phyloP scores from a whole-genome alignment of 1,140 invertebrate genomes.

The Drosophila serrata region DNA sequence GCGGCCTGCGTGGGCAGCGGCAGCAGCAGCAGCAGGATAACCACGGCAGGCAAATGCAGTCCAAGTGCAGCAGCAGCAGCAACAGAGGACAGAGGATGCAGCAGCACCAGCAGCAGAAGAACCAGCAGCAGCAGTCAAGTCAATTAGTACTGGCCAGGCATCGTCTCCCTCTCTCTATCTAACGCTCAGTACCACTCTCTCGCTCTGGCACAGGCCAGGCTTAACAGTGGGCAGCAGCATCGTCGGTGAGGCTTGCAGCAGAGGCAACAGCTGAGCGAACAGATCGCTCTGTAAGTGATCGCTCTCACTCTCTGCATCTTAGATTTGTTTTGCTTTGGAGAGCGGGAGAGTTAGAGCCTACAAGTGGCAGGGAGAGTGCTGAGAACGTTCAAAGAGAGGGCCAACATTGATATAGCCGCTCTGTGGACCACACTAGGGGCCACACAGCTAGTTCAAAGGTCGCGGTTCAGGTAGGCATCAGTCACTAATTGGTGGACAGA shows the following conservation, averaged over 20 bases:
- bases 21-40: conserved; percentile 17
- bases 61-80: conserved; percentile 18
- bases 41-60: background rate
- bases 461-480: conserved; percentile 7
- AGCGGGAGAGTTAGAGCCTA: background rate
- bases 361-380: background rate
- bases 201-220: conserved; percentile 7
- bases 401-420: conserved; percentile 35
- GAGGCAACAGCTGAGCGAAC: background rate
- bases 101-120: background rate
- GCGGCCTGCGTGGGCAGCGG: conserved; percentile 17
- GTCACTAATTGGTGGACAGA: conserved; percentile 33
- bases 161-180: background rate
- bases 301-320: background rate
- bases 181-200: background rate
- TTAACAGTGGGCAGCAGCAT: conserved; percentile 38
- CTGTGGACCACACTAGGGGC: conserved; percentile 4
- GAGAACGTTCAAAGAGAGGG: background rate
- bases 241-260: conserved; percentile 23
- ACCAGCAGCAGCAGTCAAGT: conserved; percentile 5
- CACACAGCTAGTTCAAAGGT: conserved; percentile 58
- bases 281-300: conserved; percentile 3
- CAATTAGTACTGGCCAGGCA: conserved; percentile 45
- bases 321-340: background rate
- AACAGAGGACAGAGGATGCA: conserved; percentile 16